These are phyloP conservation scores for Drosophila siamana DNA, from an alignment of 2,888 invertebrate species.

Conservation along the genomic window DNA sequence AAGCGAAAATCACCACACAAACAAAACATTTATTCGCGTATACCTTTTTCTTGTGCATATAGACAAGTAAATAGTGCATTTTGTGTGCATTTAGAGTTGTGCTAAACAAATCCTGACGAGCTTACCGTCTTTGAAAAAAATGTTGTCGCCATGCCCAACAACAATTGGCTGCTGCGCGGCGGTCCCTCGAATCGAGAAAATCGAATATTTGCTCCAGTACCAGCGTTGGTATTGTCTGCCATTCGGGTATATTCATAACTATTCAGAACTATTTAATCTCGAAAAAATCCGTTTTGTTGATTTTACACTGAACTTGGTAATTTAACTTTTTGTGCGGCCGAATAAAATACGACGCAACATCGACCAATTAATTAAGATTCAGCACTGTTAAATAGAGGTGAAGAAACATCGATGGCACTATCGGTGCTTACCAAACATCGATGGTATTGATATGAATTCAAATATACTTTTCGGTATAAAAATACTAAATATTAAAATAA, in stretches of 20 bases:
- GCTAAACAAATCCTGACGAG: slow-evolving; percentile 22
- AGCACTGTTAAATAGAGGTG: slow-evolving; percentile 41
- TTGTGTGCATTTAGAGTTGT: not conserved
- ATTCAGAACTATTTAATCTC: slow-evolving; percentile 50
- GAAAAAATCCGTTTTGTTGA: slow-evolving; percentile 51
- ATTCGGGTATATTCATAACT: slow-evolving; percentile 80
- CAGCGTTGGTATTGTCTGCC: slow-evolving; percentile 84
- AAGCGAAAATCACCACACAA: slow-evolving; percentile 49
- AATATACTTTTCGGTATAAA: no score
- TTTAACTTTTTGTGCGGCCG: slow-evolving; percentile 57
- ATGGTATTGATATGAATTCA: no score
- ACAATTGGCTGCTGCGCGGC: slow-evolving; percentile 86
- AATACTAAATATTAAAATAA: no score
- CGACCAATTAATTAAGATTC: slow-evolving; percentile 59
- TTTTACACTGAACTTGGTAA: slow-evolving; percentile 53
- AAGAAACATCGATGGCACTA: not conserved
- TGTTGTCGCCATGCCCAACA: slow-evolving; percentile 87
- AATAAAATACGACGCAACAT: slow-evolving; percentile 58
- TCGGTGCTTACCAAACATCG: no score
- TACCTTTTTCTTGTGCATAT: slow-evolving; percentile 2
- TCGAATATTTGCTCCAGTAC: slow-evolving; percentile 86
- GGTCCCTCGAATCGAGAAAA: slow-evolving; percentile 85
- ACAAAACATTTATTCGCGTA: slow-evolving; percentile 5
- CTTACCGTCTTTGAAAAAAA: slow-evolving; percentile 85
- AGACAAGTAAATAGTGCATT: slow-evolving; percentile 4